Evolutionary conservation across 2,797 vertebrate species (phyloP).

Genomic region (Acomys russatus): DNA sequence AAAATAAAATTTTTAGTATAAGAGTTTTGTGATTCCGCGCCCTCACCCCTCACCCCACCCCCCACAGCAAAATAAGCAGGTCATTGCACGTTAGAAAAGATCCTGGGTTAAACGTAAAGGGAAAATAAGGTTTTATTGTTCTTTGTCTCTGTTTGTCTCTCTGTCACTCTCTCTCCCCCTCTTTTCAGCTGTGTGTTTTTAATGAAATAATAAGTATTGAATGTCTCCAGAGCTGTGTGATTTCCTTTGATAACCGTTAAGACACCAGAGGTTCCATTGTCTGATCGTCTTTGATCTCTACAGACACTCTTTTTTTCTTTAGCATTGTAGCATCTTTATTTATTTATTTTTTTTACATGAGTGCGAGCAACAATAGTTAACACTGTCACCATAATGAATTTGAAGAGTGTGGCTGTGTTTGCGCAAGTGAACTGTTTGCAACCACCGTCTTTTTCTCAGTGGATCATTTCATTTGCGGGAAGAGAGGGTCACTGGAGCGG

Average conservation of each 20-base stretch:
- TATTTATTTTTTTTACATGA: constrained; percentile 45
- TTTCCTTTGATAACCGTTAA: constrained; percentile 81
- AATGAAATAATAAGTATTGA: constrained; percentile 72
- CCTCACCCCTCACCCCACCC: not conserved
- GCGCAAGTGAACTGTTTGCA: constrained; percentile 36
- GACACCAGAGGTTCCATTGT: constrained; percentile 78
- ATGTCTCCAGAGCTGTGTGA: constrained; percentile 77
- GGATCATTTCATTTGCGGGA: constrained; percentile 15
- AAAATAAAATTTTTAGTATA: constrained; percentile 23
- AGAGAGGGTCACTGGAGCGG: not conserved
- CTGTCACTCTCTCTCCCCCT: not conserved
- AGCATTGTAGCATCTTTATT: constrained; percentile 75
- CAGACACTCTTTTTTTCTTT: constrained; percentile 43
- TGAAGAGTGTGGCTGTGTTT: constrained; percentile 60
- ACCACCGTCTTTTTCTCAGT: constrained; percentile 18
- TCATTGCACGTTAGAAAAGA: constrained; percentile 38
- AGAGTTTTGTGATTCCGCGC: constrained; percentile 52
- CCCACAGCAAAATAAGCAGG: constrained; percentile 19
- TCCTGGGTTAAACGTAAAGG: constrained; percentile 36
- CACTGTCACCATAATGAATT: constrained; percentile 64
- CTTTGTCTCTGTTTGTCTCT: not conserved
- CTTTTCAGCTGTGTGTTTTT: constrained; percentile 51
- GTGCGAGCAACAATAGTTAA: constrained; percentile 70
- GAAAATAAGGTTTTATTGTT: constrained; percentile 37
- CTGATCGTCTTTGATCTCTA: constrained; percentile 81